These are phyloP conservation scores for Melipona quadrifasciata DNA, from an alignment of 1,140 invertebrate species.

Conservation along the genomic window DNA sequence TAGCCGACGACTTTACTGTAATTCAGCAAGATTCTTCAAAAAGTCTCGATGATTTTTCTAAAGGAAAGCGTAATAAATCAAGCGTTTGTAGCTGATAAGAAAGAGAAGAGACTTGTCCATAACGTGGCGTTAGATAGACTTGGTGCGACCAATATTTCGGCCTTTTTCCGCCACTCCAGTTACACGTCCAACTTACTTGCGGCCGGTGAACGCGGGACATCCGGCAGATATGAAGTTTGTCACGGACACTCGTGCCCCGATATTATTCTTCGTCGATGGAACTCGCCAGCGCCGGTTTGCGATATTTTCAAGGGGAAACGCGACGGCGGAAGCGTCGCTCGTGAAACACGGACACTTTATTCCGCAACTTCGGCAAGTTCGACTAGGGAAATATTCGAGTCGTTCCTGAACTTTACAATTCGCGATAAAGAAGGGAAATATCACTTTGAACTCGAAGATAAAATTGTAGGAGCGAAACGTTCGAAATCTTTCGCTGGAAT, in stretches of 20 bases:
- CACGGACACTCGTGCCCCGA: constrained; percentile 11
- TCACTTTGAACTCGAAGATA: neutral
- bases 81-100: neutral
- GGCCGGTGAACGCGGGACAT: constrained; percentile 2
- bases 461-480: neutral
- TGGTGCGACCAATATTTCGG: neutral
- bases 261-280: constrained; percentile 36
- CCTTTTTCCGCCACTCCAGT: neutral
- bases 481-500: neutral
- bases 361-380: neutral
- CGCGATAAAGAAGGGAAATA: neutral
- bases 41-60: neutral
- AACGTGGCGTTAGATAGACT: neutral
- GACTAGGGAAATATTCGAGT: neutral
- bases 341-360: constrained; percentile 19
- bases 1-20: neutral
- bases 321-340: neutral
- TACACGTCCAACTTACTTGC: constrained; percentile 4
- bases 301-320: constrained; percentile 10
- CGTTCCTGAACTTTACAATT: neutral
- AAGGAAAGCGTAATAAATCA: neutral
- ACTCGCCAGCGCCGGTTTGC: neutral
- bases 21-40: neutral
- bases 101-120: constrained; percentile 11
- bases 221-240: constrained; percentile 43